Base-by-base conservation (phyloP, 2,113 vertebrate genomes). In the Sciurus niger region DNA sequence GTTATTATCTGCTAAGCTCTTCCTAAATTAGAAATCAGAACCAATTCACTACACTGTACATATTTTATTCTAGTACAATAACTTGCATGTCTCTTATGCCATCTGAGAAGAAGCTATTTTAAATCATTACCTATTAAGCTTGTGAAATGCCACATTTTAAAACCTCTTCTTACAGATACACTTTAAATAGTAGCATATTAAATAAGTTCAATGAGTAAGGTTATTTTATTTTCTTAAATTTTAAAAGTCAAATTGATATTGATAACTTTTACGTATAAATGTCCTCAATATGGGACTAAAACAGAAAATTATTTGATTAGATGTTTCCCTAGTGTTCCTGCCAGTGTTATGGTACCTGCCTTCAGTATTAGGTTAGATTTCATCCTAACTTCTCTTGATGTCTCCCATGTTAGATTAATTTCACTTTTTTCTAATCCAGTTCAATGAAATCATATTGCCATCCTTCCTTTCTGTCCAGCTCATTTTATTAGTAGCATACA, bases 1-100 rank as follows among this genome's bases (percentile, higher is more conserved):
- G 72, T 90, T 96, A 90, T 95, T 95, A 90, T 90, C 46, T 84
- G 40, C 53, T 96, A 84, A 93, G 88, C 77, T 86, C 37, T 87
- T 95, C 24, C n/a, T 78, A 90, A 96, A 84, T 97, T 88, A 79
- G 68, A 84, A 90, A 68, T 87, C 70, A 58, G 80, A 90, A 84
- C 86, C 18, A 87, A 67, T 88, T 90, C 37, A 51, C 76, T 90
- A 30, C 43, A 28, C 24, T 92, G 95, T 84, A 89, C 14, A 73
- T 37, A 60, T 67, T 89, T 92, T 85, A 80, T 85, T 95, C 46
- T 73, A 89, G 48, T 34, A 60, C 65, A 82, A 76, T 95, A 70
- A 82, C 30, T 85, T 77, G 8, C 77, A 53, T 77, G 6, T 72
- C 40, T 85, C 73, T 89, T 80, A 0, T 46, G 86, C 28, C 72